Evolutionary conservation across 1,140 invertebrate species (phyloP).

Genomic region (Copidosoma floridanum): DNA sequence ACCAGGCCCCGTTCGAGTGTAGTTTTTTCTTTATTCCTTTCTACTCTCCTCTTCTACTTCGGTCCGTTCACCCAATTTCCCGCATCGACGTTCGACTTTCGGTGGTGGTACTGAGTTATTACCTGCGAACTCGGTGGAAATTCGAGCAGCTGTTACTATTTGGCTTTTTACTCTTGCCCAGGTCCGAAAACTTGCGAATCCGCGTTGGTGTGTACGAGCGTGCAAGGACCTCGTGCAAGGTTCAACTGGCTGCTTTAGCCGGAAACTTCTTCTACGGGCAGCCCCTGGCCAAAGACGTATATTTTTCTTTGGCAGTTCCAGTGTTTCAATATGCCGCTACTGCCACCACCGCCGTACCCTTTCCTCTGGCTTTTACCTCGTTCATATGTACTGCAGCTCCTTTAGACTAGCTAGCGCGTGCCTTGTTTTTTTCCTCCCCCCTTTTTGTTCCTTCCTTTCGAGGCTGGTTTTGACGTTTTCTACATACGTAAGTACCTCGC

Average conservation of each 20-base stretch:
- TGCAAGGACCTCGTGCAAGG: background rate
- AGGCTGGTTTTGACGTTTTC: background rate
- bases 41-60: background rate
- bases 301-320: slow-evolving; percentile 9
- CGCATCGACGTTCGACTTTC: slow-evolving; percentile 15
- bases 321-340: too few species aligned
- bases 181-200: too few species aligned
- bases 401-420: too few species aligned
- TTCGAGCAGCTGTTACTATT: slow-evolving; percentile 12
- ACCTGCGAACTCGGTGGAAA: slow-evolving; percentile 23
- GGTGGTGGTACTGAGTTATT: slow-evolving; percentile 19
- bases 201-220: too few species aligned
- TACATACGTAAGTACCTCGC: background rate
- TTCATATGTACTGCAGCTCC: background rate
- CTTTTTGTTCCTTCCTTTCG: background rate
- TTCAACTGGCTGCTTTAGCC: background rate
- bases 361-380: background rate
- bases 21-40: background rate
- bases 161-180: background rate
- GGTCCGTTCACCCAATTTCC: background rate
- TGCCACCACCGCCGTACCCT: too few species aligned
- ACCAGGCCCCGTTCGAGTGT: background rate
- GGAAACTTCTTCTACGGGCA: slow-evolving; percentile 3
- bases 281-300: background rate
- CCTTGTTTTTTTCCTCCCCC: too few species aligned